Base-by-base conservation (phyloP, 1,140 invertebrate genomes). In the Phocides pigmalion region DNA sequence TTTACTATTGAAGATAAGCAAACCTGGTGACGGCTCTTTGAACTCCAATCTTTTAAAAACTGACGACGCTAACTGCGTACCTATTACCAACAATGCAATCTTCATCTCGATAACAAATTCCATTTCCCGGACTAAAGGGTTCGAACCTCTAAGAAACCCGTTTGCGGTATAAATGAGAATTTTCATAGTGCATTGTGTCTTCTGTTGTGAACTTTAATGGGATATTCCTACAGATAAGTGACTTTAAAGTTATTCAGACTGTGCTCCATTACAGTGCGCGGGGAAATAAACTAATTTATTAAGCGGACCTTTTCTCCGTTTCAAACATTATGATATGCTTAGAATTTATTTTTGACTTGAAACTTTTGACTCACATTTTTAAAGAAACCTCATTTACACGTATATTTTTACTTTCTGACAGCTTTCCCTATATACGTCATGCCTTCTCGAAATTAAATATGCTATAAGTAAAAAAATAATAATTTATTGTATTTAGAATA, bases 51-150 rank as follows among this genome's bases (percentile, higher is more conserved):
- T 67, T 20, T 44, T 66, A 53, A 54, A 47, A 28, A 66, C 49
- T 39, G 25, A 16, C 8, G 42, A 62, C 50, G 58, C 44, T 67
- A 59, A 66, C 44, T 62, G 9, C 58, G 49, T 35, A 39, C n/a
- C 46, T 49, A 49, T 19, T 59, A 35, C 42, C 44, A 54, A 19
- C 39, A 44, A 62, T 67, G 41, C 49, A 67, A 56, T 67, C 58
- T 54, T 58, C 49, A 62, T 62, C 61, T 42, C 54, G 14, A 68
- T 68, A 54, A 46, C 49, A 63, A 68, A 59, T 68, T 63, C 66
- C 44, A 58, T 68, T 68, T 68, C n/a, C 22, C 42, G 44, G 49
- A 58, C 16, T 50, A 41, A 47, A 67, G 53, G 37, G 46, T 42
- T 44, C 42, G 32, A 51, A 16, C 46, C 6, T n/a, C 32, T 51